Evolutionary conservation across 2,797 vertebrate genomes (phyloP).

Genomic region (Lophotriccus pileatus): DNA sequence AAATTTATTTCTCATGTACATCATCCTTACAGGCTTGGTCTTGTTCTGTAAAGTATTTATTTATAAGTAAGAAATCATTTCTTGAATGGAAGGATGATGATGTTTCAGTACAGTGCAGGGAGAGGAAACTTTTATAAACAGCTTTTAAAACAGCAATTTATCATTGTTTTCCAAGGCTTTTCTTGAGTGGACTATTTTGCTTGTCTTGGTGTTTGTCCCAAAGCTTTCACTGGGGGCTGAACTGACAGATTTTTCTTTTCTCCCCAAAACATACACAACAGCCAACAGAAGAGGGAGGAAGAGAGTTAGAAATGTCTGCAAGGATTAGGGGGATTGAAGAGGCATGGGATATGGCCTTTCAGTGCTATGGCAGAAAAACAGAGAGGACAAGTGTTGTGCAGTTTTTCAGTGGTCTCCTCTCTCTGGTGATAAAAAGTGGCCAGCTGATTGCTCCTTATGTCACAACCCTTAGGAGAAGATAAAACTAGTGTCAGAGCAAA

Average conservation of each 20-base stretch:
- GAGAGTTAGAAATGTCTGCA: neutral
- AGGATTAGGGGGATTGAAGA: neutral
- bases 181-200: neutral
- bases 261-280: neutral
- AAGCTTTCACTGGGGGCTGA: neutral
- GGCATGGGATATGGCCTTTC: neutral
- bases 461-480: neutral
- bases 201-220: neutral
- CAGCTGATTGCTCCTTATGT: neutral
- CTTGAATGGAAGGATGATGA: neutral
- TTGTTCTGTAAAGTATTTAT: slow-evolving; percentile 70
- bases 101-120: neutral
- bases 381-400: neutral
- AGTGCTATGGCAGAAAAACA: neutral
- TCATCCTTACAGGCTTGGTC: slow-evolving; percentile 82
- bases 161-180: neutral
- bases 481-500: neutral
- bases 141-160: neutral
- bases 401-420: neutral
- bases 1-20: slow-evolving; percentile 77
- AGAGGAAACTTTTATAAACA: neutral
- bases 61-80: neutral
- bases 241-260: neutral
- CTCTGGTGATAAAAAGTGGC: neutral
- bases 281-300: neutral